Percentiles rank a stretch among this genome's conserved stretches.
Conservation (phyloP, 2,888 invertebrate species). For the Helobdella robusta region DNA sequence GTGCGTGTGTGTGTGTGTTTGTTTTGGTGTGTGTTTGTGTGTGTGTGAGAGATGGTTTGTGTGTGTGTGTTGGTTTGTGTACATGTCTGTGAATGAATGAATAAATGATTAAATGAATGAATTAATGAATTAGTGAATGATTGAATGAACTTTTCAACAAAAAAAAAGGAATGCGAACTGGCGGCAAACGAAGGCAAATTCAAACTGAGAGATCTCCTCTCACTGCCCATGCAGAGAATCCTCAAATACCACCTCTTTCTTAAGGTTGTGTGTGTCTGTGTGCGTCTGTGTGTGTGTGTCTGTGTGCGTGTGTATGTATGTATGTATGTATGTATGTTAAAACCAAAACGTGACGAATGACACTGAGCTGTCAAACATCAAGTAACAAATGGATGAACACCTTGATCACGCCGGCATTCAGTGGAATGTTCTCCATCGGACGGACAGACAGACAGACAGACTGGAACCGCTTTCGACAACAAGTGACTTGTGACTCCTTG, state of each 20-base stretch:
- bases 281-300: too few relatives aligned
- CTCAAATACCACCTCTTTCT: slow-evolving; percentile 90
- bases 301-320: too few relatives aligned
- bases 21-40: background rate
- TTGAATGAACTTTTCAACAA: background rate
- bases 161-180: slow-evolving; percentile 71
- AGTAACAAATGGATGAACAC: too few relatives aligned
- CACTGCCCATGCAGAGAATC: slow-evolving; percentile 95
- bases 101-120: background rate
- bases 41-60: background rate
- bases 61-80: background rate
- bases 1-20: background rate
- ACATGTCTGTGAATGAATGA: background rate
- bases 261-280: too few relatives aligned
- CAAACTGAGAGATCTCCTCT: slow-evolving; percentile 83
- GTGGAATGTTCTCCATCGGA: background rate
- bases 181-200: slow-evolving; percentile 89
- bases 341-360: too few relatives aligned
- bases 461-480: too few relatives aligned
- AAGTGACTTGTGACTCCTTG: too few relatives aligned
- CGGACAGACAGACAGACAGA: background rate
- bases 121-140: background rate
- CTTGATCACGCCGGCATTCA: background rate
- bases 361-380: too few relatives aligned
- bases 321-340: too few relatives aligned